A percentile compares a stretch with the other conserved stretches of the same genome.
Evolutionary conservation across 2,113 vertebrate genomes (phyloP).

Genomic region (Dicrurus megarhynchus): DNA sequence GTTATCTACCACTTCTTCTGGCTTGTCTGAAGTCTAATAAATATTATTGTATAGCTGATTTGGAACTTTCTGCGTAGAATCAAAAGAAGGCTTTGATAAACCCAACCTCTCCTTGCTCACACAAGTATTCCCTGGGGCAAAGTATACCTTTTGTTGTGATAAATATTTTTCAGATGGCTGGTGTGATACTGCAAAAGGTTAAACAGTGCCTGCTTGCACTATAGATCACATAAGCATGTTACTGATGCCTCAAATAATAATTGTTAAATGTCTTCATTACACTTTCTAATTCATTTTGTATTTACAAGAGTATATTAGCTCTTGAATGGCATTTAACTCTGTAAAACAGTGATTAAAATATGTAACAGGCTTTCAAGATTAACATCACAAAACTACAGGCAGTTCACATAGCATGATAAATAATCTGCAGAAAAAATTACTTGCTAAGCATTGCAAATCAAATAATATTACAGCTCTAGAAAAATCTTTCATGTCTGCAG

Average conservation of each 20-base stretch:
- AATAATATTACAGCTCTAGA: not conserved
- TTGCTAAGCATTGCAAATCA: constrained; percentile 20
- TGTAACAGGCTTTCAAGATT: not conserved
- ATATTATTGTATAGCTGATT: not conserved
- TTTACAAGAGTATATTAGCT: not conserved
- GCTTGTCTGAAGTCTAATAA: not conserved
- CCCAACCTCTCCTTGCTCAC: not conserved
- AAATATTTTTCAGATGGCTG: not conserved
- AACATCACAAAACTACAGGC: not conserved
- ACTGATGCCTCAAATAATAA: not conserved
- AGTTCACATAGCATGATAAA: not conserved
- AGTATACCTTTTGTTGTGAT: not conserved
- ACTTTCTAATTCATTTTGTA: not conserved
- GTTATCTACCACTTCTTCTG: not conserved
- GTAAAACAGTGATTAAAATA: not conserved
- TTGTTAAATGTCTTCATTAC: not conserved
- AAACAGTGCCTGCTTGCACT: not conserved
- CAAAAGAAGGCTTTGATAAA: not conserved
- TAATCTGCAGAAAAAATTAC: not conserved
- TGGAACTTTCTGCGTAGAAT: not conserved
- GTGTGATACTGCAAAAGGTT: not conserved
- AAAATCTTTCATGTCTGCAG: not conserved
- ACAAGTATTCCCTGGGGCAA: not conserved
- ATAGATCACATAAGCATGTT: not conserved
- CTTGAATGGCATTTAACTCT: not conserved